Evolutionary conservation across 2,113 vertebrate genomes (phyloP).

Genomic region (Tupaia tana): DNA sequence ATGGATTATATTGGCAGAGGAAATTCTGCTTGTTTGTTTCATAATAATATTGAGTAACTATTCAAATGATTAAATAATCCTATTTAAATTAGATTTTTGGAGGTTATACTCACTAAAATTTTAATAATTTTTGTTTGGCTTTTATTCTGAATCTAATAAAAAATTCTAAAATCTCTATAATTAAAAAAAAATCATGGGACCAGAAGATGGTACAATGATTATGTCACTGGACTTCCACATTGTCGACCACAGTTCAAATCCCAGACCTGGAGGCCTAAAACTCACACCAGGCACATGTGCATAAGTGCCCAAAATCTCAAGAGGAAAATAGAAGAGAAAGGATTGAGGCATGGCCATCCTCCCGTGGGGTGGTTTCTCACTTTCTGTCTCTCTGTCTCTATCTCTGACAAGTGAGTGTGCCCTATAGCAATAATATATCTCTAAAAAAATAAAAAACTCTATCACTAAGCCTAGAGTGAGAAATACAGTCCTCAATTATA

Average conservation of each 20-base stretch:
- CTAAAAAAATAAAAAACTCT: not conserved
- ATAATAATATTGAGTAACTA: not conserved
- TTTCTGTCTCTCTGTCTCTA: no score
- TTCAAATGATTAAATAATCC: conserved; percentile 17
- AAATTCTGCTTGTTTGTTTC: not conserved
- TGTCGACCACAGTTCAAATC: no score
- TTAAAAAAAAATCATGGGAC: not conserved
- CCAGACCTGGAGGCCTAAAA: no score
- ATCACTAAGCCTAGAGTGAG: not conserved
- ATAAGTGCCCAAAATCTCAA: no score
- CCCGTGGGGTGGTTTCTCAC: no score
- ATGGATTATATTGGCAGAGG: not conserved
- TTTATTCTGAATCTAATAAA: not conserved
- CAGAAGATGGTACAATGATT: no score
- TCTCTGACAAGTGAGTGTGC: no score
- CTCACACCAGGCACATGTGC: no score
- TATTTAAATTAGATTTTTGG: conserved; percentile 1
- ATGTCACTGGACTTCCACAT: no score
- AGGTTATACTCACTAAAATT: not conserved
- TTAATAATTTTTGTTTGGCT: conserved; percentile 12
- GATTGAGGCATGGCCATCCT: no score
- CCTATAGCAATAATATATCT: no score
- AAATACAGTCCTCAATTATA: not conserved
- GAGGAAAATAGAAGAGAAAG: no score
- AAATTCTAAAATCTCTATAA: not conserved